Evolutionary conservation across 1,140 invertebrate species (phyloP), one percentile per base, ranked within the genome.

Genomic region (Steinernema feltiae): DNA sequence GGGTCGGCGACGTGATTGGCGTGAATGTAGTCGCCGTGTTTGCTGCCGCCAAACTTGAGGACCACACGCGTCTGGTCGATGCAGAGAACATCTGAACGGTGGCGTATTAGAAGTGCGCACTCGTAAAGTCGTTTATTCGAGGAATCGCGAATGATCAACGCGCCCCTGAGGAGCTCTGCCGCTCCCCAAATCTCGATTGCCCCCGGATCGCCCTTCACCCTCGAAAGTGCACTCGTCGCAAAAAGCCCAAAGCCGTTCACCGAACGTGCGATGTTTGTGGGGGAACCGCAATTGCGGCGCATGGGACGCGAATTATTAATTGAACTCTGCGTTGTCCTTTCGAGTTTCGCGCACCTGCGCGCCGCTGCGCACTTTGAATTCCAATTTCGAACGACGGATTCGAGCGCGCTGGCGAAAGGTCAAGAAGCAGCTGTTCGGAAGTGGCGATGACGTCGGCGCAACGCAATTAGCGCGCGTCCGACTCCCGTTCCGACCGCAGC

Each of bases 11-110:
- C 74, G 74, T 77, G 32, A 30, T 76, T 76, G 17, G 74, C 74
- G 32, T 76, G 74, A 29, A 76, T 76, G 35, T 76, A 76, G 21
- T 76, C 74, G 30, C 74, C 74, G n/a, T 31, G 29, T 32, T 77
- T 27, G 29, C 71, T 27, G 12, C 71, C 29, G 72, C 41, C 74
- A 15, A 76, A 46, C 27, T 29, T 76, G 74, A 76, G 72, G 21
- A 30, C 32, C 12, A 76, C 74, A 17, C 74, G 73, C 1, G 74
- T 76, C n/a, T 27, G 63, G 46, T 76, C 74, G 30, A 30, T 30
- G 72, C 74, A 76, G 21, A 76, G 21, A 18, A 76, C 74, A 30
- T 76, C 74, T 76, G 35, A 24, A 76, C 7, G 24, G 12, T 15
- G 53, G 12, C 2, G 7, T 63, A 15, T 41, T 41, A 41, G 35